Conservation (phyloP, 2,113 vertebrate genomes). For the Aphyosemion australe region DNA sequence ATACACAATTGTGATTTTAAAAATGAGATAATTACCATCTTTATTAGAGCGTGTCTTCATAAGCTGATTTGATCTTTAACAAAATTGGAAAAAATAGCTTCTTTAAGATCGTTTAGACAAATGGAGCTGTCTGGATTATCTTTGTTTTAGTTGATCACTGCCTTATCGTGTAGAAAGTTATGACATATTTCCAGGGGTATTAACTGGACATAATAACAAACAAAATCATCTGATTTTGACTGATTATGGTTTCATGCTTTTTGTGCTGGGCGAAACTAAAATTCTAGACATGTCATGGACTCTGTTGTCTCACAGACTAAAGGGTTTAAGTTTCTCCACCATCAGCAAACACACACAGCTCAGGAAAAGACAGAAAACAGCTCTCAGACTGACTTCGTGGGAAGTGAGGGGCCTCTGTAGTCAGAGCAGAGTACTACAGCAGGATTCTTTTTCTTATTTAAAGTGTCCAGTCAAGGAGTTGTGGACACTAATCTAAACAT, state of each 20-base stretch:
- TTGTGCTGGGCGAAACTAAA: no score
- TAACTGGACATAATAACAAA: no score
- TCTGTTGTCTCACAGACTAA: not conserved
- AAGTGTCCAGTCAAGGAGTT: no score
- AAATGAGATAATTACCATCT: no score
- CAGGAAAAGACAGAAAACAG: not conserved
- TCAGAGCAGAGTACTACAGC: constrained; percentile 18
- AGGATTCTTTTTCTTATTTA: not conserved
- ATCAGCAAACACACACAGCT: not conserved
- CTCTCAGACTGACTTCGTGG: not conserved
- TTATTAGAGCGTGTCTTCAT: not conserved
- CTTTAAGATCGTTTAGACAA: not conserved
- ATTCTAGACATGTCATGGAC: no score
- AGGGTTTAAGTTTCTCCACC: not conserved
- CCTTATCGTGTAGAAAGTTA: not conserved
- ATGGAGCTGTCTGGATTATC: no score
- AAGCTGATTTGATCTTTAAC: not conserved
- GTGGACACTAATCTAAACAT: no score
- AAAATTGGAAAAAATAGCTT: not conserved
- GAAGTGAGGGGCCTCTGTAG: constrained; percentile 31
- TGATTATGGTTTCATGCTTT: no score
- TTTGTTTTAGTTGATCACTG: no score
- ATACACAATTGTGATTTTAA: no score
- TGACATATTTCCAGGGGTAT: no score
- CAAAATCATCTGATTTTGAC: no score